phyloP scores from a whole-genome alignment of 2,113 vertebrate genomes.

The Coreoperca whiteheadi region DNA sequence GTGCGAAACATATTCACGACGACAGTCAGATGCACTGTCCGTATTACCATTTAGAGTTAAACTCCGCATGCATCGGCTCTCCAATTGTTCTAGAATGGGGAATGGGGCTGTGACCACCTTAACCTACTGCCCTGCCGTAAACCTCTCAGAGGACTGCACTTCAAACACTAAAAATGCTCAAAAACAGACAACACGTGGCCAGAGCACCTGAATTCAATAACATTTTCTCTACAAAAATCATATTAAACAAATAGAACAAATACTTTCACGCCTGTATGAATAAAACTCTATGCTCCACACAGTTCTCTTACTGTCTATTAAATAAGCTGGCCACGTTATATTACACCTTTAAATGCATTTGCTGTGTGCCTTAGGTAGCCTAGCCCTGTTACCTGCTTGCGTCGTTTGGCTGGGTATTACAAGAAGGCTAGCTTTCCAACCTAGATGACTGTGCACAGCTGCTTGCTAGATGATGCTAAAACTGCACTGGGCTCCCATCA shows the following conservation, averaged over 20 bases:
- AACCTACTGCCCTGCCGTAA: no score
- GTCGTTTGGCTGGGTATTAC: no score
- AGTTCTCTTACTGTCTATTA: background rate
- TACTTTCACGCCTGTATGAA: background rate
- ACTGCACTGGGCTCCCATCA: no score
- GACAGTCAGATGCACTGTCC: background rate
- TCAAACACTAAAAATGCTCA: background rate
- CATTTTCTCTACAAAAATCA: background rate
- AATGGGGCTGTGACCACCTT: background rate
- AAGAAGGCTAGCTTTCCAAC: background rate
- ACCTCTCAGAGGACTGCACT: no score
- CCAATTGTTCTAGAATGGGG: background rate
- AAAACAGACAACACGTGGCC: background rate
- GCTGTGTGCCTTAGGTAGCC: background rate
- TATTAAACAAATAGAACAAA: background rate
- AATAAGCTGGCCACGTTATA: background rate
- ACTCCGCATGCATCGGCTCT: background rate
- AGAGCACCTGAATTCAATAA: background rate
- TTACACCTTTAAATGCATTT: background rate
- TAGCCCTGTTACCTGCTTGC: background rate
- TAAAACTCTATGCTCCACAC: background rate
- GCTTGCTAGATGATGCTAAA: no score
- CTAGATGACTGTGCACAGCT: no score
- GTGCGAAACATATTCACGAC: background rate
- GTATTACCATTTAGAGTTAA: background rate